phyloP scores from a whole-genome alignment of 2,113 vertebrate species.

The Camelus bactrianus region DNA sequence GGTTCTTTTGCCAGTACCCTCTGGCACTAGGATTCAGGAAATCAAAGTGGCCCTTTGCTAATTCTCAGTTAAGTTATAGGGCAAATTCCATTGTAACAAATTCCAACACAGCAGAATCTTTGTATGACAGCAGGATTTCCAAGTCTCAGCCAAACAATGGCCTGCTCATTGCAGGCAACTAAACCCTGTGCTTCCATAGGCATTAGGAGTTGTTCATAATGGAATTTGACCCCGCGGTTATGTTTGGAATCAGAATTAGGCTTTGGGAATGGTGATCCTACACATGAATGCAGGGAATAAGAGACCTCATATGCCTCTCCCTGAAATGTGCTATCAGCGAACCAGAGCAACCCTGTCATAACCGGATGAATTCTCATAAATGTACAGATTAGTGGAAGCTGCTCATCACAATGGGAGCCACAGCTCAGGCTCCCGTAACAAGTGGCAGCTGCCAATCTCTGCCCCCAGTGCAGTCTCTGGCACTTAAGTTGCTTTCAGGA shows the following conservation, averaged over 20 bases:
- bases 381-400: slow-evolving; percentile 32
- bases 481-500: background rate
- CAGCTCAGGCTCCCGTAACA: background rate
- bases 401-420: background rate
- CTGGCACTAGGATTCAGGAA: slow-evolving; percentile 26
- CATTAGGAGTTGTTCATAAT: slow-evolving; percentile 6
- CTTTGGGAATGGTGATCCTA: slow-evolving; percentile 28
- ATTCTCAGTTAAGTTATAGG: slow-evolving; percentile 40
- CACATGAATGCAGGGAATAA: background rate
- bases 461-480: background rate
- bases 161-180: background rate
- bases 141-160: background rate
- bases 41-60: slow-evolving; percentile 38
- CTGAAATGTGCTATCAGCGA: slow-evolving; percentile 49
- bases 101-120: slow-evolving; percentile 8
- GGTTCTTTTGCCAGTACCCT: background rate
- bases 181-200: background rate
- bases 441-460: background rate
- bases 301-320: slow-evolving; percentile 22
- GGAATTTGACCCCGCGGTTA: slow-evolving; percentile 8
- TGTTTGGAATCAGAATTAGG: slow-evolving; percentile 6
- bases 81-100: slow-evolving; percentile 42
- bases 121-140: slow-evolving; percentile 9
- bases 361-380: slow-evolving; percentile 20
- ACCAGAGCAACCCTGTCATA: background rate